Evolutionary conservation across 2,888 invertebrate species (phyloP), one percentile per base, ranked within the genome.

Genomic region (Yponomeuta plumbellus): DNA sequence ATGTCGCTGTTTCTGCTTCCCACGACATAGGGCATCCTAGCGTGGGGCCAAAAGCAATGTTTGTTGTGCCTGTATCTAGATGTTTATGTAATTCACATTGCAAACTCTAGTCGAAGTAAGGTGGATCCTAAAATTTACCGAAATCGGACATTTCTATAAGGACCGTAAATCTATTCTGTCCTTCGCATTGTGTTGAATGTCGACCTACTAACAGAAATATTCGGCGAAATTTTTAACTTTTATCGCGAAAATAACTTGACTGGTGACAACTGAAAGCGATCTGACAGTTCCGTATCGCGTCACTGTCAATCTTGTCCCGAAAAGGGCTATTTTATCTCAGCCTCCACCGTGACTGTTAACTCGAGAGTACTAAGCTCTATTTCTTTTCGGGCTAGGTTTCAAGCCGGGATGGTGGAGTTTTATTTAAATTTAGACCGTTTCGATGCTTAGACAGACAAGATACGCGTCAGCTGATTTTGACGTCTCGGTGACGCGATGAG

Each of bases 201-300:
- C 34, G 34, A 34, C 34, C 34, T 34, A 34, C 34, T 34, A 8
- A 34, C 34, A 34, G 34, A 34, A 34, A 34, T 34, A 6, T 34
- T 34, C 8, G 5, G 34, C 34, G 34, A 34, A 34, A 34, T 34
- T 26, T 26, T 34, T 10, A 34, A 34, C 5, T 34, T 34, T 34
- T 34, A 34, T 34, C 34, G 34, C 34, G 59, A 64, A 64, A 68
- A 68, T 66, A 66, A 65, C 66, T 61, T 65, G 68, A 66, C 63
- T 10, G 39, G 22, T 70, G 69, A 70, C 65, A 71, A 69, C 72
- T 71, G 71, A 69, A 73, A 74, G 57, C 75, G 74, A 71, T 73
- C 71, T 78, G 81, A 80, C 81, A 78, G 76, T 74, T 72, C 77
- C 80, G 75, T 85, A 85, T 85, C 85, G 78, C 76, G 77, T 85